Conservation (phyloP, 2,797 vertebrate species). For the Lacerta bilineata region DNA sequence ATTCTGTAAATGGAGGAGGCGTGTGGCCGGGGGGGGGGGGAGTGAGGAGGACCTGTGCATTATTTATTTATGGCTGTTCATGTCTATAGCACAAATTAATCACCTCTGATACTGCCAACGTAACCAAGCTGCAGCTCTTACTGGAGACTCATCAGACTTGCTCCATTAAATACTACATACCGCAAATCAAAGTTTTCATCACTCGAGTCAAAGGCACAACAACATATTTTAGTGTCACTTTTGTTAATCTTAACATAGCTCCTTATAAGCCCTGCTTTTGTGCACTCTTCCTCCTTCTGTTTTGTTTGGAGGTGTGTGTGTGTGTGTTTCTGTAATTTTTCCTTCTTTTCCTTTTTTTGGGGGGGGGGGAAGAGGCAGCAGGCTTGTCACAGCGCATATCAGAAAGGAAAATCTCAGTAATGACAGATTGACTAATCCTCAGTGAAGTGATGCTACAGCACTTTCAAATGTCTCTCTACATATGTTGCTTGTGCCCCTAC, state of each 20-base stretch:
- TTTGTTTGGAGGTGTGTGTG: not conserved
- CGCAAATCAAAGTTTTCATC: conserved; percentile 32
- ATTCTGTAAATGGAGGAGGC: conserved; percentile 19
- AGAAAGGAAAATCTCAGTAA: conserved; percentile 27
- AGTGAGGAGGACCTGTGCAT: accelerated
- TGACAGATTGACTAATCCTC: not conserved
- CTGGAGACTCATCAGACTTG: not conserved
- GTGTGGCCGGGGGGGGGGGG: conserved; percentile 8
- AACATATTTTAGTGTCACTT: not conserved
- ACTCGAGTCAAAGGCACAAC: not conserved
- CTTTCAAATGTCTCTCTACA: not conserved
- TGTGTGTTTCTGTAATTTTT: not conserved
- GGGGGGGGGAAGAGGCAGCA: not conserved
- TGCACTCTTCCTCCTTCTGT: not conserved
- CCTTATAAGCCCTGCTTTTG: conserved; percentile 3
- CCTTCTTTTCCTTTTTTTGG: not conserved
- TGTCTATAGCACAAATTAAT: not conserved
- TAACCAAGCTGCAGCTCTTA: conserved; percentile 46
- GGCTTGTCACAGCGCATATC: not conserved
- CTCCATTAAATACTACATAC: not conserved
- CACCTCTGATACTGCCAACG: not conserved
- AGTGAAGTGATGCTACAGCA: conserved; percentile 5
- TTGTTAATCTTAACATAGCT: not conserved
- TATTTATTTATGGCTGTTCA: conserved; percentile 34
- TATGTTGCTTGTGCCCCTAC: conserved; percentile 23